Percentiles rank a stretch among this genome's conserved stretches.
Evolutionary conservation across 2,113 vertebrate species (phyloP).

Genomic region (Tretioscincus oriximinensis): DNA sequence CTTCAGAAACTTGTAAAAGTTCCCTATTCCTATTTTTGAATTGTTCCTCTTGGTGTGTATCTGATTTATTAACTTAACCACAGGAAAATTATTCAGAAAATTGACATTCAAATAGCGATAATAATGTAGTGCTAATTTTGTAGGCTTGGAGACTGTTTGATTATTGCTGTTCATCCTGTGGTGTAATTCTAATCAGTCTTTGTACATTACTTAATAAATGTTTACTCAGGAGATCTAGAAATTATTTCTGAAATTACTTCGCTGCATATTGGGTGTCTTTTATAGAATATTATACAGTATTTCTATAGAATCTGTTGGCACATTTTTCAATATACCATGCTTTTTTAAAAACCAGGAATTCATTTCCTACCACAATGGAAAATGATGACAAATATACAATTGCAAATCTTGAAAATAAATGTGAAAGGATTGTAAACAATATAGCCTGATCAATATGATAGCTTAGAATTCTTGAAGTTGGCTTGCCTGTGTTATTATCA

Average conservation of each 20-base stretch:
- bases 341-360: conserved; percentile 52
- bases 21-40: background rate
- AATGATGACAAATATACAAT: conserved; percentile 49
- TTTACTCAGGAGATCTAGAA: conserved; percentile 64
- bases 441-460: conserved; percentile 48
- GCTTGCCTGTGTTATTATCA: conserved; percentile 1
- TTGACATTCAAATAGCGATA: background rate
- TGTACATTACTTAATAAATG: conserved; percentile 42
- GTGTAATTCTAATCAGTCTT: conserved; percentile 52
- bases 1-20: no score
- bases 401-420: conserved; percentile 41
- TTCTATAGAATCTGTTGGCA: conserved; percentile 49
- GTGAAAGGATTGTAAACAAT: conserved; percentile 49
- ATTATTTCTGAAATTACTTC: conserved; percentile 72
- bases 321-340: conserved; percentile 59
- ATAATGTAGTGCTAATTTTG: background rate
- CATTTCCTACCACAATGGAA: conserved; percentile 44
- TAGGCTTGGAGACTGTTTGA: conserved; percentile 4
- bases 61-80: background rate
- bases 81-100: background rate
- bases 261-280: conserved; percentile 67
- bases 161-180: conserved; percentile 33
- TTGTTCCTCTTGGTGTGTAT: background rate
- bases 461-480: conserved; percentile 35
- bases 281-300: conserved; percentile 63